Evolutionary conservation across 2,113 vertebrate species (phyloP).

Genomic region (Arenaria interpres): DNA sequence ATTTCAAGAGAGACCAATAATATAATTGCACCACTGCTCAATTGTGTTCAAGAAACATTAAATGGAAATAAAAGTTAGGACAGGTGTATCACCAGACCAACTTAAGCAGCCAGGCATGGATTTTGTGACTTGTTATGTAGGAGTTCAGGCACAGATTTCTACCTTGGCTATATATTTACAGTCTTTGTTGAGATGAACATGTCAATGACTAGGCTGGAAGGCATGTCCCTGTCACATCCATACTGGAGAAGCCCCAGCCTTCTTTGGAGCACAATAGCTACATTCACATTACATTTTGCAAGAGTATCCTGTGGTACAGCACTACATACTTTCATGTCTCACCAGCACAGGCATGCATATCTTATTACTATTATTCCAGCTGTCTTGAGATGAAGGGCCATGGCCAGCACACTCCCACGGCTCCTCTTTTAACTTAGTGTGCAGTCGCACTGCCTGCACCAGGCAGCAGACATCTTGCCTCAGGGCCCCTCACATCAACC

Average conservation of each 20-base stretch:
- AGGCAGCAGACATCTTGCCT: neutral
- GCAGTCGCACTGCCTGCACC: neutral
- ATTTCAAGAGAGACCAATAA: neutral
- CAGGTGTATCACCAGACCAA: neutral
- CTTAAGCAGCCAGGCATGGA: neutral
- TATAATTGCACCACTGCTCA: neutral
- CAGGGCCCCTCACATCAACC: neutral
- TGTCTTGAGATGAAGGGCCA: neutral
- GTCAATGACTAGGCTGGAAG: neutral
- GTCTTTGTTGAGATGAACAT: neutral
- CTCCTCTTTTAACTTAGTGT: neutral
- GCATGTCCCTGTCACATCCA: neutral
- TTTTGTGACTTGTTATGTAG: neutral
- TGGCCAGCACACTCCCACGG: neutral
- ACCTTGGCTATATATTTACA: neutral
- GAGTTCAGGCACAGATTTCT: neutral
- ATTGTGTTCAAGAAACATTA: neutral
- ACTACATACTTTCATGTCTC: neutral
- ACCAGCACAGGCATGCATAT: neutral
- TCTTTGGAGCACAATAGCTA: neutral
- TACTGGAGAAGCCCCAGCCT: neutral
- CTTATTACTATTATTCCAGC: neutral
- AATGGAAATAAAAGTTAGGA: neutral
- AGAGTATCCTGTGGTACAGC: neutral
- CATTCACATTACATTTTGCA: neutral